Evolutionary conservation across 2,113 vertebrate genomes (phyloP).

Genomic region (Pterocles gutturalis): DNA sequence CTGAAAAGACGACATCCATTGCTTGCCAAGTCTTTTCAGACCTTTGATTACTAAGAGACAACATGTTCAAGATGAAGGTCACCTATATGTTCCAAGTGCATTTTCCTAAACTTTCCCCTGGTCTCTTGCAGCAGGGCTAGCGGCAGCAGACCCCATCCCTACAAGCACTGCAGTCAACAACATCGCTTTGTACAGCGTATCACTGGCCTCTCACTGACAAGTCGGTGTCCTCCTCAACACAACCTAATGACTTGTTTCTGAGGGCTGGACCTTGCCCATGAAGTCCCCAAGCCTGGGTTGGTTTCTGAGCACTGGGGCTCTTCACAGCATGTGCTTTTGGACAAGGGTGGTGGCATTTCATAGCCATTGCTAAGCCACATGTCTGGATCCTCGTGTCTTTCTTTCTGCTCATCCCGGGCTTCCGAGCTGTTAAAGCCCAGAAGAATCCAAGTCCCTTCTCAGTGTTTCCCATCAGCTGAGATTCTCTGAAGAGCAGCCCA

Average conservation of each 20-base stretch:
- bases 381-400: not conserved
- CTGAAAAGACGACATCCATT: not conserved
- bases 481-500: not conserved
- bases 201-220: not conserved
- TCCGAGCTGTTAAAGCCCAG: not conserved
- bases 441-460: not conserved
- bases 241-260: not conserved
- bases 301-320: not conserved
- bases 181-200: fast-evolving
- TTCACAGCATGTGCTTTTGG: not conserved
- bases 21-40: not conserved
- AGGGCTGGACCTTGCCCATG: not conserved
- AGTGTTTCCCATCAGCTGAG: not conserved
- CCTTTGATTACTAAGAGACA: not conserved
- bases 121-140: not conserved
- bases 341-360: not conserved
- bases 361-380: not conserved
- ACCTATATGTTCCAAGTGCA: not conserved
- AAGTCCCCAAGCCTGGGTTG: not conserved
- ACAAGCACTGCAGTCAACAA: not conserved
- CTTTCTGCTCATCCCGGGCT: not conserved
- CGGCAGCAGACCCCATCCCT: not conserved
- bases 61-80: fast-evolving
- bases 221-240: not conserved
- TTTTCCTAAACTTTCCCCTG: not conserved